Base-by-base conservation (phyloP, 2,888 invertebrate species). In the Caenorhabditis zanzibari region DNA sequence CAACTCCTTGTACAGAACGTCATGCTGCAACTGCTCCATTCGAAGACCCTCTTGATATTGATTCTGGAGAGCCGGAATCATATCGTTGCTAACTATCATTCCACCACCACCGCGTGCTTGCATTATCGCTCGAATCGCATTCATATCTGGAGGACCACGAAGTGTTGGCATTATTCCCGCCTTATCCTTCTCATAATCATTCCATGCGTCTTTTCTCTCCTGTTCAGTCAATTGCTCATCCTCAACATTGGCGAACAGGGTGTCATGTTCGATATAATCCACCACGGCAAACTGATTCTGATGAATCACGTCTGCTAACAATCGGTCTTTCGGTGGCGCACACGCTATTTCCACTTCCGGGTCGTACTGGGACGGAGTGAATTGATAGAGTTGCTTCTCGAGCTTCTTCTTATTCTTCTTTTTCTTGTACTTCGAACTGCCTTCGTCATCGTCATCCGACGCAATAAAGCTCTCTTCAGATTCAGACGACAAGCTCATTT, bases 201-300 rank as follows among this genome's bases (percentile, higher is more conserved):
- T 95, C 98, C 98, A 98, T 0, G 98, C 99, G 92, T 97, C 95
- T 44, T 85, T 86, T 93, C 85, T 76, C 74, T 87, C 86, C 10
- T 86, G 82, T 58, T 97, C 97, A 32, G 96, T 95, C 38, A 99
- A 94, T 84, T 96, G 96, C 93, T 99, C 98, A 88, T 96, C 96
- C 19, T 95, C 94, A 95, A 96, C 93, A 93, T 98, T 97, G 93
- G 97, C 96, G 26, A 98, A 94, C 59, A 99, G 94, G 0, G 97
- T 96, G 93, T 99, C 98, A 92, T 99, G 99, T 93, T 98, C 96
- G 92, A 97, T 96, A 93, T 96, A 97, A 89, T 95, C 95, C 91
- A 95, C 95, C 85, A 98, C 95, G 93, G 95, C 94, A 28, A 95
- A 93, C 84, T 95, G 95, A 86, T 95, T 94, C 71, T 95, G 95